Evolutionary conservation across 2,797 vertebrate species (phyloP).

Genomic region (Siniperca scherzeri): DNA sequence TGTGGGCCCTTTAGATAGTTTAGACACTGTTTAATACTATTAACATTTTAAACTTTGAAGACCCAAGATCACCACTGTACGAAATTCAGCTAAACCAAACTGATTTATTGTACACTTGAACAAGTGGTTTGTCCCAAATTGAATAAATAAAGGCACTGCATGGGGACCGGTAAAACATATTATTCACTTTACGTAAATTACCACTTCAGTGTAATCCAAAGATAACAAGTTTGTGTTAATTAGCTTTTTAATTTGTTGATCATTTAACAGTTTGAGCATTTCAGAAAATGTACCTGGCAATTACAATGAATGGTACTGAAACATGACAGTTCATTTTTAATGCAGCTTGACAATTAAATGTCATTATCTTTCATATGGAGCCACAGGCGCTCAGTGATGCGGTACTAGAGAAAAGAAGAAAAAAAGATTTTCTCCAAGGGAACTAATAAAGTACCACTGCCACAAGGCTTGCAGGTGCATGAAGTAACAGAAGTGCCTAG

Average conservation of each 20-base stretch:
- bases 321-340: neutral
- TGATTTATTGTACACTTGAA: neutral
- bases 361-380: neutral
- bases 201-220: neutral
- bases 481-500: neutral
- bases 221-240: neutral
- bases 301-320: neutral
- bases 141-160: neutral
- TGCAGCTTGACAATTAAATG: conserved; percentile 3
- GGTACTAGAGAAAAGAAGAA: neutral
- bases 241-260: conserved; percentile 18
- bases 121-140: neutral
- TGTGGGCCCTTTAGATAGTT: neutral
- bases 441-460: too few species aligned
- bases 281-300: neutral
- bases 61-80: neutral
- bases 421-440: too few species aligned
- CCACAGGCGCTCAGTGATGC: neutral
- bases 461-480: neutral
- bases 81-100: neutral
- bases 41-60: neutral
- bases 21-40: neutral
- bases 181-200: neutral
- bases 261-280: neutral
- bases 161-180: neutral